These are phyloP conservation scores for Hyperoplus lanceolatus DNA, from an alignment of 2,797 vertebrate species.

Conservation along the genomic window DNA sequence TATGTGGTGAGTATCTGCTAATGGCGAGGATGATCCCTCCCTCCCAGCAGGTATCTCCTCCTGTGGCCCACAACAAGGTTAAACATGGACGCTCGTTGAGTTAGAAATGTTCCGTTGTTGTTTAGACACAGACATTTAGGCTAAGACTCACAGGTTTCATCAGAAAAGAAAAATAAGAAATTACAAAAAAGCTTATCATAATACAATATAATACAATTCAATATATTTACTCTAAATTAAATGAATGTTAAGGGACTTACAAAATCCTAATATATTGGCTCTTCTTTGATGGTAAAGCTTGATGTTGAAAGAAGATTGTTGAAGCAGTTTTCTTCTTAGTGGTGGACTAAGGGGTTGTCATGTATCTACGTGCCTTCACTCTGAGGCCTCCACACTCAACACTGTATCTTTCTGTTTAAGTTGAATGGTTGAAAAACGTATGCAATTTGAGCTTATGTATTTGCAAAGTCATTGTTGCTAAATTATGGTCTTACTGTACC, in stretches of 20 bases:
- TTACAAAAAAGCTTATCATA: neutral
- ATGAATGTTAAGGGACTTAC: neutral
- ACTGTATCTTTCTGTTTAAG: too few relatives aligned
- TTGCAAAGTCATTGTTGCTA: neutral
- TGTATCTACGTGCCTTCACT: neutral
- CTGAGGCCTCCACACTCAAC: neutral
- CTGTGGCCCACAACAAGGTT: conserved; percentile 28
- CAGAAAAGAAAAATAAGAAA: neutral
- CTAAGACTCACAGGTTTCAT: neutral
- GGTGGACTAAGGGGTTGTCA: neutral
- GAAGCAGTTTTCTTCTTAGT: neutral
- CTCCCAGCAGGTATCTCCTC: conserved; percentile 53
- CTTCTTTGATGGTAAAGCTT: neutral
- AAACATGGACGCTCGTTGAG: conserved; percentile 31
- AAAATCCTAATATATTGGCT: neutral
- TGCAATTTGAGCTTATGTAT: neutral
- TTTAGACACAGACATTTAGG: neutral
- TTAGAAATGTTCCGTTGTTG: conserved; percentile 9
- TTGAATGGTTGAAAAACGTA: neutral
- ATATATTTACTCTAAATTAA: neutral
- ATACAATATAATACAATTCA: neutral
- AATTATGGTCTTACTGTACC: neutral
- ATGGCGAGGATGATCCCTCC: conserved; percentile 37
- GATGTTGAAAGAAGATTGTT: conserved; percentile 1
- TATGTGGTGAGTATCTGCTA: conserved; percentile 51